Conservation (phyloP, 1,140 invertebrate genomes). For the Chionoecetes opilio region DNA sequence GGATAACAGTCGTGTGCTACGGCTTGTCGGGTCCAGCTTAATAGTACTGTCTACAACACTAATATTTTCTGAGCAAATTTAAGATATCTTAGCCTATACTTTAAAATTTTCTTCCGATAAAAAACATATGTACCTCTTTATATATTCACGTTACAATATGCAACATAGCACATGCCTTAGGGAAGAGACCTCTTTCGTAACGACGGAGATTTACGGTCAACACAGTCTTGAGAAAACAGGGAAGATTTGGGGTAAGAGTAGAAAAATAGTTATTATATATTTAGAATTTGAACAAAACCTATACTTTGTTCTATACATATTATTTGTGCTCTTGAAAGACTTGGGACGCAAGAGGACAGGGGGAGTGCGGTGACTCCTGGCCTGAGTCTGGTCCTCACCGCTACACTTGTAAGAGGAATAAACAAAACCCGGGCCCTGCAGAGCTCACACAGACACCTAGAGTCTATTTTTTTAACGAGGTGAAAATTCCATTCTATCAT, state of each 20-base stretch:
- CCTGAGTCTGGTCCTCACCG: not conserved
- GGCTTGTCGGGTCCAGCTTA: constrained; percentile 71
- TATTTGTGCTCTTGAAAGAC: constrained; percentile 77
- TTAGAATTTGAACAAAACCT: constrained; percentile 73
- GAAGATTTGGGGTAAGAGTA: constrained; percentile 72
- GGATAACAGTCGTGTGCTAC: constrained; percentile 65
- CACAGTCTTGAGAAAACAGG: constrained; percentile 63
- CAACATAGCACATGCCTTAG: constrained; percentile 59
- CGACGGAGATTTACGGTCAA: constrained; percentile 66
- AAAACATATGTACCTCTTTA: constrained; percentile 73
- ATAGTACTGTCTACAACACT: constrained; percentile 60
- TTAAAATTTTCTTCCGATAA: constrained; percentile 72
- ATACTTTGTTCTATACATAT: constrained; percentile 70
- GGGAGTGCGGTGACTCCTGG: not conserved
- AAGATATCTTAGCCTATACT: constrained; percentile 70
- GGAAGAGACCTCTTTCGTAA: constrained; percentile 68
- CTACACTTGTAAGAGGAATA: not conserved
- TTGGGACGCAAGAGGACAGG: constrained; percentile 71
- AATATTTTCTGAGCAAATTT: constrained; percentile 76
- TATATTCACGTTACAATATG: constrained; percentile 68
- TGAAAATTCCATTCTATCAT: too few relatives aligned
- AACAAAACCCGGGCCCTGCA: not conserved
- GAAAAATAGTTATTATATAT: constrained; percentile 77
- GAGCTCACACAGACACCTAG: not conserved
- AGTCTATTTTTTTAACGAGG: too few relatives aligned